These are phyloP conservation scores for Ormia ochracea DNA, from an alignment of 2,888 invertebrate species.

Conservation along the genomic window DNA sequence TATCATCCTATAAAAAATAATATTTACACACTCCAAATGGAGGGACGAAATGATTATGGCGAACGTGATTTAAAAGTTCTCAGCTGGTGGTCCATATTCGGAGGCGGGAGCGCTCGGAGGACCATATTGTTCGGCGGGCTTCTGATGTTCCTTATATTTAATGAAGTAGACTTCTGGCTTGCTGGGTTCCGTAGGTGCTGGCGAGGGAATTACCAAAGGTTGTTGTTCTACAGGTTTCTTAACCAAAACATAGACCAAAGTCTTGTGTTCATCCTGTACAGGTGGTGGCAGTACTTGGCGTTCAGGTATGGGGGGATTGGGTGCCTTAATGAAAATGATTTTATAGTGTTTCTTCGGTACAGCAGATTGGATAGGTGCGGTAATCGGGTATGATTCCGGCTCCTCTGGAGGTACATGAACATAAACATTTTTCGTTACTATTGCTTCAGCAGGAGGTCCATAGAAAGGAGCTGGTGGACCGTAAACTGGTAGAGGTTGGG, in stretches of 20 bases:
- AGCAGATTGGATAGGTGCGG: conserved; percentile 76
- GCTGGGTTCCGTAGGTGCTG: conserved; percentile 89
- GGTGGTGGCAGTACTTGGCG: conserved; percentile 80
- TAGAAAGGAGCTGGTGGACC: conserved; percentile 75
- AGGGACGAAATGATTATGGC: neutral
- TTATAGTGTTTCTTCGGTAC: conserved; percentile 79
- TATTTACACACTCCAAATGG: conserved; percentile 46
- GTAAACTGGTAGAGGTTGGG: conserved; percentile 72
- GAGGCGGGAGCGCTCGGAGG: conserved; percentile 71
- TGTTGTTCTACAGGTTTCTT: conserved; percentile 92
- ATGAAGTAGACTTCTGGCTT: conserved; percentile 95
- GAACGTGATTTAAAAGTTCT: conserved; percentile 69
- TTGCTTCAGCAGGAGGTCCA: conserved; percentile 73
- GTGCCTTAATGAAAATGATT: conserved; percentile 80
- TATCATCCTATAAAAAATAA: conserved; percentile 22
- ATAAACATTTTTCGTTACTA: conserved; percentile 78
- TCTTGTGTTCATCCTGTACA: conserved; percentile 92
- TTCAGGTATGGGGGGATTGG: conserved; percentile 77
- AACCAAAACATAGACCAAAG: conserved; percentile 90
- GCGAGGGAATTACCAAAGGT: conserved; percentile 86
- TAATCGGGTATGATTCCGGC: conserved; percentile 75
- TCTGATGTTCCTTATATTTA: conserved; percentile 80
- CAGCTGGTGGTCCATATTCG: conserved; percentile 73
- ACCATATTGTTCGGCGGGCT: conserved; percentile 74
- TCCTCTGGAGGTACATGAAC: conserved; percentile 80